Conservation (phyloP, 2,797 vertebrate genomes). For the Euthynnus affinis region DNA sequence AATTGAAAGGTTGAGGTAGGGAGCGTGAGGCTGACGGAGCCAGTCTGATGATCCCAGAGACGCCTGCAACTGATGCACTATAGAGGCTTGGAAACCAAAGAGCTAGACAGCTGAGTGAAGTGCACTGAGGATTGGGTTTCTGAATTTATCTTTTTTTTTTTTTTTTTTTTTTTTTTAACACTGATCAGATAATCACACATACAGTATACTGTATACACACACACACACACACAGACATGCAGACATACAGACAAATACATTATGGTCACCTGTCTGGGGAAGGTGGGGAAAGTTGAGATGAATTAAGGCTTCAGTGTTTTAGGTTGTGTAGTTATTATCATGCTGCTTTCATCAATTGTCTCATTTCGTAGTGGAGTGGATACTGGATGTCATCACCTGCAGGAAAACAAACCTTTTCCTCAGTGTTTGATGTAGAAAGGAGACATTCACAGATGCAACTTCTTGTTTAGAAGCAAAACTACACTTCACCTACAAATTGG, state of each 20-base stretch:
- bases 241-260: constrained; percentile 23
- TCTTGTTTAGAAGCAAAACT: constrained; percentile 32
- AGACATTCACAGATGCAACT: constrained; percentile 23
- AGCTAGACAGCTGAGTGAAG: constrained; percentile 68
- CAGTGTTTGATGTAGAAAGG: background rate
- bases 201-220: constrained; percentile 35
- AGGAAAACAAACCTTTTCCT: background rate
- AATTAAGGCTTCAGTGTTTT: constrained; percentile 41
- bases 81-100: constrained; percentile 78
- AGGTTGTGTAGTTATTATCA: constrained; percentile 24
- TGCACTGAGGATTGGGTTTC: constrained; percentile 66
- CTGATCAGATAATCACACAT: constrained; percentile 46
- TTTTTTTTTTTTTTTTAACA: constrained; percentile 59
- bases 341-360: constrained; percentile 49
- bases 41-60: constrained; percentile 52
- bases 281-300: constrained; percentile 3
- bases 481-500: constrained; percentile 21
- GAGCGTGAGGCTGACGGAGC: constrained; percentile 48
- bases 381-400: constrained; percentile 7
- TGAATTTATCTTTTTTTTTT: constrained; percentile 25
- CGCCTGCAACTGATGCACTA: constrained; percentile 63
- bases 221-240: constrained; percentile 21
- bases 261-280: constrained; percentile 19
- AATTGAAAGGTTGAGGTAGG: constrained; percentile 38
- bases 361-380: constrained; percentile 1